Base-by-base conservation (phyloP, 2,797 vertebrate species). In the Valencia hispanica region DNA sequence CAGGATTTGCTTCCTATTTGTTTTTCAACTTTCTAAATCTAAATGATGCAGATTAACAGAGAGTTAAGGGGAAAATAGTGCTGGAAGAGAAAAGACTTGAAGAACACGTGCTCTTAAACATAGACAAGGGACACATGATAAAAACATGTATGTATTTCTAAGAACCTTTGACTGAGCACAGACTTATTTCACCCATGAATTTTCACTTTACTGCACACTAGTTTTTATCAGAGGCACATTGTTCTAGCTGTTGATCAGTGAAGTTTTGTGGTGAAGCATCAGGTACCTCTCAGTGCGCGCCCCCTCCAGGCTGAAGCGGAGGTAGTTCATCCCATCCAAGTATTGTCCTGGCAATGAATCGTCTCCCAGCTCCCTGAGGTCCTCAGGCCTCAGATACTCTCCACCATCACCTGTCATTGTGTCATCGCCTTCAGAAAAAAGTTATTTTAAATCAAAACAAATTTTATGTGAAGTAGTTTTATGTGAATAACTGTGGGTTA, bases 281-380 rank as follows among this genome's bases (percentile, higher is more conserved):
- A 2, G 71, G 57, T 95, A 99, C 97, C 97, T 99, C 95, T 98
- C 98, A 0, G 96, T 96, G 65, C 96, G 96, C 0, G 96, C 97
- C 10, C 96, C 97, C 89, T 99, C 97, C 89, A 98, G 90, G 92
- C 96, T 98, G 95, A 97, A 98, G 78, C 97, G 96, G 78, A 99
- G 94, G 93, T 99, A 99, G 89, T 96, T 99, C 97, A 99, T 98
- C 0, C 98, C 97, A 27, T 99, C 98, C 90, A 99, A 89, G 85
- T 98, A 99, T 83, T 99, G 98, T 48, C 97, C 98, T 0, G 98
- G 98, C 27, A 99, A 93, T 0, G 98, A 99, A 93, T 99, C 98
- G 11, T 99, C 98, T 2, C 98, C 98, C 18, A 99, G 95, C 85
- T 99, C 98, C 86, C 96, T 94, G 34, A 99, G 93, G 82, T 99